Percentiles rank a stretch among this genome's conserved stretches.
Evolutionary conservation across 1,140 invertebrate species (phyloP).

Genomic region (Bombus superbus): DNA sequence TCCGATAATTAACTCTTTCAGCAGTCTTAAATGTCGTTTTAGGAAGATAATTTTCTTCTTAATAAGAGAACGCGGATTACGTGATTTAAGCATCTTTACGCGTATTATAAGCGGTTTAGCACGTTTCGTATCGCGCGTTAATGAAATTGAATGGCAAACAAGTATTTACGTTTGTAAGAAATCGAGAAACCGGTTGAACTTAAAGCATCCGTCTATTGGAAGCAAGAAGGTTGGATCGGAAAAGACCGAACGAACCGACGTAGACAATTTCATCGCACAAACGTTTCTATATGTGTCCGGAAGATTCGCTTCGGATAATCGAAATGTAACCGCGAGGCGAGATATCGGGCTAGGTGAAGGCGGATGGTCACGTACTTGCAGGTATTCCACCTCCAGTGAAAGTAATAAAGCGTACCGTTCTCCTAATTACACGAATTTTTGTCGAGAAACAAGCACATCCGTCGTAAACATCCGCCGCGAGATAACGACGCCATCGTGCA

Average conservation of each 20-base stretch:
- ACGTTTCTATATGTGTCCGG: too few relatives aligned
- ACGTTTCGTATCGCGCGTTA: neutral
- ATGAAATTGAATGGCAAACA: neutral
- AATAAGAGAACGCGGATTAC: too few relatives aligned
- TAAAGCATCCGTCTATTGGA: neutral
- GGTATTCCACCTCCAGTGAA: constrained; percentile 6
- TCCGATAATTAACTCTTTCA: neutral
- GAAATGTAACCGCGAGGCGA: neutral
- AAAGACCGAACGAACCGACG: neutral
- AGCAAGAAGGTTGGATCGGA: neutral
- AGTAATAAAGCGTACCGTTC: constrained; percentile 19
- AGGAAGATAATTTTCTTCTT: neutral
- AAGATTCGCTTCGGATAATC: neutral
- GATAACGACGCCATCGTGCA: neutral
- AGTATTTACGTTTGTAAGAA: neutral
- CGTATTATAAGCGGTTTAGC: too few relatives aligned
- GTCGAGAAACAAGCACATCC: constrained; percentile 14
- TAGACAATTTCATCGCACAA: too few relatives aligned
- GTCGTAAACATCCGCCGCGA: constrained; percentile 16
- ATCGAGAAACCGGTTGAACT: neutral
- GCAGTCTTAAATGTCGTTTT: too few relatives aligned
- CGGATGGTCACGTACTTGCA: neutral
- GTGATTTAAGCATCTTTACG: too few relatives aligned
- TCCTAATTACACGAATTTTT: constrained; percentile 29
- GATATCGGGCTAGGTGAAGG: neutral